Conservation (phyloP, 2,113 vertebrate species). For the Vireo altiloquus region DNA sequence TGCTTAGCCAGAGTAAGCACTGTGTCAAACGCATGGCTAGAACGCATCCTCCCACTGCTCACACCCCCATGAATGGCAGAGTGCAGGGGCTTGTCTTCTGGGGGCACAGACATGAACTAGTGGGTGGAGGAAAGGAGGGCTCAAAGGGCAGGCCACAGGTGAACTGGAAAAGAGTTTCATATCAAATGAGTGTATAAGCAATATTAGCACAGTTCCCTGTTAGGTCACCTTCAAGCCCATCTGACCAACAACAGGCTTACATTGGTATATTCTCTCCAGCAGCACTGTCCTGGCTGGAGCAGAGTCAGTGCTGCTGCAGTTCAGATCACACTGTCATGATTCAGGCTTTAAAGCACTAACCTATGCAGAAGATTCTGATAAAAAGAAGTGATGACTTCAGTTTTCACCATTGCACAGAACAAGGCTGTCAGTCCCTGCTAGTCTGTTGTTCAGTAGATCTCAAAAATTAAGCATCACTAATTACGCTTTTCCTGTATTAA, state of each 20-base stretch:
- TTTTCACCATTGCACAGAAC: background rate
- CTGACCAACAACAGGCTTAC: background rate
- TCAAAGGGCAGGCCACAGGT: background rate
- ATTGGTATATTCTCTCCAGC: background rate
- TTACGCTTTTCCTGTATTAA: background rate
- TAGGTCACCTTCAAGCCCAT: background rate
- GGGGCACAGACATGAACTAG: background rate
- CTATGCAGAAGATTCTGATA: background rate
- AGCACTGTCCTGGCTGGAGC: background rate
- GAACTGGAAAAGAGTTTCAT: background rate
- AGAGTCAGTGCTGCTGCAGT: background rate
- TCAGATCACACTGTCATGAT: background rate
- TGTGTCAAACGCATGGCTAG: background rate
- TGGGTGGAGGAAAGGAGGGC: background rate
- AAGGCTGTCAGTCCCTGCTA: background rate
- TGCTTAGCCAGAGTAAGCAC: background rate
- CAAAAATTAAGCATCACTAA: background rate
- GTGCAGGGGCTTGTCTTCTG: background rate
- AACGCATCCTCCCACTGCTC: background rate
- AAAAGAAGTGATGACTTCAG: background rate
- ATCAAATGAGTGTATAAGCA: background rate
- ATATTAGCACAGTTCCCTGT: background rate
- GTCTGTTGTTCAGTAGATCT: background rate
- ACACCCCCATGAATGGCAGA: background rate
- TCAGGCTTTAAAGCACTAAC: background rate